Evolutionary conservation across 2,113 vertebrate genomes (phyloP), one percentile per base, ranked within the genome.

Genomic region (Odontophorus gujanensis): DNA sequence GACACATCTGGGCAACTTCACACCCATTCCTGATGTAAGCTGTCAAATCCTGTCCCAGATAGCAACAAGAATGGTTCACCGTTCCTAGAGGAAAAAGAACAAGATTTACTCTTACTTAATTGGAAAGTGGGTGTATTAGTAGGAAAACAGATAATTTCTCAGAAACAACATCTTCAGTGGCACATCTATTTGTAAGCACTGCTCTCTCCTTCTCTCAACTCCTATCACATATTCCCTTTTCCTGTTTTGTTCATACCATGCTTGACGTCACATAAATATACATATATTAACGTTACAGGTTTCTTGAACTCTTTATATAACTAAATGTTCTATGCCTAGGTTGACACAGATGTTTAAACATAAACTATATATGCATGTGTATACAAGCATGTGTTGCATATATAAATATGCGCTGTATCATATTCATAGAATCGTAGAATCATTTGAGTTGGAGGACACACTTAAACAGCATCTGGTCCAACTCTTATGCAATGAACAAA

Each of bases 1-100:
- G 84, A 68, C 89, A 85, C 96, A 94, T 96, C 92, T 97, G 96
- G 95, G 93, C 83, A 95, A 13, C 92, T 65, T 94, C 93, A 92
- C 36, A 2, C 67, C 93, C 89, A 5, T 85, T 95, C 91, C 87
- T 38, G 86, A 11, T 34, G 84, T 75, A 85, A 96, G 68, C 86
- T 83, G 95, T 87, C 92, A 93, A 93, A 91, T 76, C 89, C 95
- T 40, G 68, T 4, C 75, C 67, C 2, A 6, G 93, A 91, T n/a
- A 92, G 71, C 47, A 18, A 24, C 0, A 11, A 77, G 55, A 94
- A 82, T 4, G 59, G 77, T 6, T 80, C 47, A 32, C 78, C 40
- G 34, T n/a, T 92, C 74, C 81, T 86, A 73, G 32, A 85, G 47
- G 71, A 78, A 62, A 59, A 75, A 36, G 8, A 14, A 32, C 19